These are phyloP conservation scores for Paracanthobrama guichenoti DNA, from an alignment of 2,113 vertebrate genomes.

Conservation along the genomic window DNA sequence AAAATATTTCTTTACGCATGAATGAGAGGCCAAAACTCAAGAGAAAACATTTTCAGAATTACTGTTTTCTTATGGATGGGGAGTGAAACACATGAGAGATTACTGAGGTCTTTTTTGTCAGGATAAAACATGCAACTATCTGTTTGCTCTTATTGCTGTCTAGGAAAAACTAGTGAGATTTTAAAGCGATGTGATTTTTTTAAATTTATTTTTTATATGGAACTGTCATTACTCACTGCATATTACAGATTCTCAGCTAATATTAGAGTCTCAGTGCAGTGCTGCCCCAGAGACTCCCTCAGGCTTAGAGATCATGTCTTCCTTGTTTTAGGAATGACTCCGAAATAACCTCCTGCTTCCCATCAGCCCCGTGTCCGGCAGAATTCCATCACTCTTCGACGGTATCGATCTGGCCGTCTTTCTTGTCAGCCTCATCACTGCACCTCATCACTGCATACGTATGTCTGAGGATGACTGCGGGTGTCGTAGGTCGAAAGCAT, in stretches of 20 bases:
- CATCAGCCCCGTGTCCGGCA: conserved; percentile 43
- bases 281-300: not conserved
- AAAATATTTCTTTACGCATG: not conserved
- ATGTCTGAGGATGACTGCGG: conserved; percentile 47
- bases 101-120: not conserved
- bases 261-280: not conserved
- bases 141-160: not conserved
- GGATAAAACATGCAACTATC: not conserved
- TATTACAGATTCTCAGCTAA: not conserved
- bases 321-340: conserved; percentile 45
- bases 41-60: too few species aligned
- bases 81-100: not conserved
- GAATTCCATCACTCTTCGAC: conserved; percentile 58
- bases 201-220: not conserved
- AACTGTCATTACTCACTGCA: not conserved
- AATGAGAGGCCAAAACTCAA: not conserved
- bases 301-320: conserved; percentile 29
- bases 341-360: conserved; percentile 54
- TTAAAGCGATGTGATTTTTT: not conserved
- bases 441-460: conserved; percentile 53
- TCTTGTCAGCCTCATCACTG: conserved; percentile 35
- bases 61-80: not conserved
- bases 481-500: conserved; percentile 51
- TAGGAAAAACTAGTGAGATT: not conserved
- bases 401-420: conserved; percentile 62